A percentile compares a stretch with the other conserved stretches of the same genome.
These are phyloP conservation scores for Zelostemma sp. DNA, from an alignment of 1,140 invertebrate genomes.

Conservation along the genomic window DNA sequence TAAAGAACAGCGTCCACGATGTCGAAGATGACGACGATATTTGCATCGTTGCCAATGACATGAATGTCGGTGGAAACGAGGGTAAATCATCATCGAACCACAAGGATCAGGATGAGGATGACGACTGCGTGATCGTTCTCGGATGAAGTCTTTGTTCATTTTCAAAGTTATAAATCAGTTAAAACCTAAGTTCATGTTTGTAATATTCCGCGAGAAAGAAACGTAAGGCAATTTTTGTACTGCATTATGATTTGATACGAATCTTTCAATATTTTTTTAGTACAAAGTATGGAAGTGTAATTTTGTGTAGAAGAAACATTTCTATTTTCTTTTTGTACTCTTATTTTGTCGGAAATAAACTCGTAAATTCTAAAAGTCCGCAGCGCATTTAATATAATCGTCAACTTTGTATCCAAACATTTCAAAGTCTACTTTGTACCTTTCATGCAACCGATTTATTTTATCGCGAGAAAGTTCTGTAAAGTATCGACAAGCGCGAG, in stretches of 20 bases:
- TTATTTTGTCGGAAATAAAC: slow-evolving; percentile 22
- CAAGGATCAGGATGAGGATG: slow-evolving; percentile 12
- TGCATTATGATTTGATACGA: background rate
- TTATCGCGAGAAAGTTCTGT: slow-evolving; percentile 49
- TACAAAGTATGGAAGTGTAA: background rate
- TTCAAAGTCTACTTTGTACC: slow-evolving; percentile 64
- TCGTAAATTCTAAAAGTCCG: slow-evolving; percentile 4
- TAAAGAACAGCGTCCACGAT: slow-evolving; percentile 50
- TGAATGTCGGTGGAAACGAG: slow-evolving; percentile 22
- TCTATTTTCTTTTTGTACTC: slow-evolving; percentile 21
- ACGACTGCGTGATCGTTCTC: slow-evolving; percentile 26
- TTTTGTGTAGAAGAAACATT: background rate
- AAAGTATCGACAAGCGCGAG: slow-evolving; percentile 62
- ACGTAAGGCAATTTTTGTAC: background rate
- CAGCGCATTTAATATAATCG: slow-evolving; percentile 54
- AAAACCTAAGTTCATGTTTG: background rate
- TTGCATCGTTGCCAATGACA: slow-evolving; percentile 63
- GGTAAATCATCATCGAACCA: background rate
- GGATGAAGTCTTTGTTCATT: slow-evolving; percentile 5
- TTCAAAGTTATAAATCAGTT: slow-evolving; percentile 1
- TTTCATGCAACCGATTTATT: slow-evolving; percentile 55
- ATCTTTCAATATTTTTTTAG: slow-evolving; percentile 2
- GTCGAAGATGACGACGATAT: slow-evolving; percentile 65
- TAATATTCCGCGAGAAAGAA: background rate
- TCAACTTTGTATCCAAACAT: slow-evolving; percentile 62